phyloP scores from a whole-genome alignment of 1,140 invertebrate species.

The Drosophila nikananu region DNA sequence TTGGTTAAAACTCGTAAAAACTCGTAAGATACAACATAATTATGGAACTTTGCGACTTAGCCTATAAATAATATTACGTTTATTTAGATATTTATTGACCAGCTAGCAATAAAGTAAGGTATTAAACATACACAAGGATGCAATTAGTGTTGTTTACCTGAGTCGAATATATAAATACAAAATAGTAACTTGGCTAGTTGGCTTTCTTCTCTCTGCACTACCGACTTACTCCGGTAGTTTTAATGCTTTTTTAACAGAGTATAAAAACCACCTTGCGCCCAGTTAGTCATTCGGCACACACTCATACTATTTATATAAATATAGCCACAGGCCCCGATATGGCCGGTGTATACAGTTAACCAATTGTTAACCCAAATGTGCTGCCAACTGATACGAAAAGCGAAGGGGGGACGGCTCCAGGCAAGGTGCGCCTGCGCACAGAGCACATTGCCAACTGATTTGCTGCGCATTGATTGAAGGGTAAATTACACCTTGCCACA shows the following conservation, averaged over 20 bases:
- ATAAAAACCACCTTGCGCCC: constrained; percentile 79
- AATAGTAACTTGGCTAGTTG: constrained; percentile 25
- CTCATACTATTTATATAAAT: constrained; percentile 39
- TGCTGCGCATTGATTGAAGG: constrained; percentile 82
- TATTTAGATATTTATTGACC: constrained; percentile 10
- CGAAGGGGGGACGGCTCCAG: neutral
- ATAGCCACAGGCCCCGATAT: constrained; percentile 53
- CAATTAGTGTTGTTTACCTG: constrained; percentile 13
- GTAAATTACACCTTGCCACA: constrained; percentile 82
- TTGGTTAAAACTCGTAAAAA: neutral
- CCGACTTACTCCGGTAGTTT: constrained; percentile 26
- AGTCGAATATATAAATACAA: constrained; percentile 24
- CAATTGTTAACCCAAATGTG: constrained; percentile 83
- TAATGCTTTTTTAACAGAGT: constrained; percentile 52
- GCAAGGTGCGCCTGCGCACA: constrained; percentile 65
- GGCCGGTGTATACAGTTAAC: constrained; percentile 71
- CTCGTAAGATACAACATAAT: neutral
- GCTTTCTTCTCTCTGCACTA: constrained; percentile 36
- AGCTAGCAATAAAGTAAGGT: neutral
- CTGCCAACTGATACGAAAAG: constrained; percentile 72
- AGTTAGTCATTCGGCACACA: constrained; percentile 74
- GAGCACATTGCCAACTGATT: constrained; percentile 78
- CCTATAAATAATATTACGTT: neutral
- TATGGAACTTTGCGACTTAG: neutral
- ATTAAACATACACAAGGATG: constrained; percentile 9